Evolutionary conservation across 1,140 invertebrate genomes (phyloP), one percentile per base, ranked within the genome.

Genomic region (Melitaea cinxia): DNA sequence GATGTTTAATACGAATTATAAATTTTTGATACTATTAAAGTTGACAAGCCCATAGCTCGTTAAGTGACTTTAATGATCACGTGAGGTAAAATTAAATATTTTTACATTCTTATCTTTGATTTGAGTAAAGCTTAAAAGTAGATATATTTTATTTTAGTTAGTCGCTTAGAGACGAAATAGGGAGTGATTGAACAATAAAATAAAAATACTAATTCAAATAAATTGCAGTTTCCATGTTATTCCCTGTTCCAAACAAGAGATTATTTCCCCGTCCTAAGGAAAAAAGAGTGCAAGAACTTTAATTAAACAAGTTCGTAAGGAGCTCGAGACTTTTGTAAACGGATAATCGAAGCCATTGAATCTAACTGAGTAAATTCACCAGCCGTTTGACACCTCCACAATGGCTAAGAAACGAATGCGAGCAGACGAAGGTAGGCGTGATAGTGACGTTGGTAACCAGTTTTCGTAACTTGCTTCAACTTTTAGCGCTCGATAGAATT

Each of bases 261-360:
- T 82, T 87, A 89, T 86, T 84, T 82, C 75, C 76, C 72, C 80
- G 77, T 79, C 82, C 80, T 79, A 85, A 83, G 82, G 85, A 81
- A 88, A 88, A 87, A 89, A 89, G 85, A 84, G 85, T 89, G 86
- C 77, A 78, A 83, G 76, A 89, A 89, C 77, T 89, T 89, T 88
- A 89, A 89, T 89, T 89, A 89, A 89, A 89, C 83, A 89, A 89
- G 83, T 88, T 89, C 73, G 78, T 70, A 76, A 76, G 75, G 85
- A 84, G 81, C 71, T 59, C 70, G 63, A 77, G 84, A 88, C 80
- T 88, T 85, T 83, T 87, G 76, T 87, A 85, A 89, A 84, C 80
- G 83, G 77, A 86, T 88, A 89, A 88, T 85, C 80, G 77, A 85
- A 82, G 73, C 75, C 68, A 67, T 79, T 73, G 72, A 82, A 82